Conservation (phyloP, 2,888 invertebrate genomes). For the Rhogogaster chlorosoma region DNA sequence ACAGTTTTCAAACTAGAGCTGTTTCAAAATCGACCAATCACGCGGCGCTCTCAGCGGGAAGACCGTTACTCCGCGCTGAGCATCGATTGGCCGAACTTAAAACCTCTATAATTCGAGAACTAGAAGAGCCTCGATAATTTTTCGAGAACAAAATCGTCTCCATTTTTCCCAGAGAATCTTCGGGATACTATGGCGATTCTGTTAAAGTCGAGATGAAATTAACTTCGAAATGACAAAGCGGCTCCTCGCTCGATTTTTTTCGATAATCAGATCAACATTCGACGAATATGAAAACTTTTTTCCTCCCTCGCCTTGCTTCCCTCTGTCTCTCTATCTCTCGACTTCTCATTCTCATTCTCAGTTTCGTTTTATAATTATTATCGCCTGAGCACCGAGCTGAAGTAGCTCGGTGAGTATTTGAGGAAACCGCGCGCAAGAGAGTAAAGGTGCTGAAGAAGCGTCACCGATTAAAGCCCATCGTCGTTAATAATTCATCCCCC, state of each 20-base stretch:
- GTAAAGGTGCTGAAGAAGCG: slow-evolving; percentile 38
- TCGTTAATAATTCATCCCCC: slow-evolving; percentile 42
- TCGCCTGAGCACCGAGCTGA: neutral
- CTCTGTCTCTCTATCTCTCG: neutral
- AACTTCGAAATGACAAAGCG: neutral
- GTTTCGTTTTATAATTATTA: slow-evolving; percentile 21
- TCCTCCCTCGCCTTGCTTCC: neutral
- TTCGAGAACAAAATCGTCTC: neutral
- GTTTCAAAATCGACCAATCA: slow-evolving; percentile 14
- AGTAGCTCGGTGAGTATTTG: slow-evolving; percentile 19
- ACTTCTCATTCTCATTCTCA: slow-evolving; percentile 14
- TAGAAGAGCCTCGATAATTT: neutral
- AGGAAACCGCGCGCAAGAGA: neutral
- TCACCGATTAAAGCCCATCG: slow-evolving; percentile 39
- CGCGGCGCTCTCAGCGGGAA: neutral
- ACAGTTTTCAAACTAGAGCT: slow-evolving; percentile 10
- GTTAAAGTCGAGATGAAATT: neutral
- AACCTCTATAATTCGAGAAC: neutral
- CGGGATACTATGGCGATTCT: neutral
- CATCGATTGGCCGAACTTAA: neutral
- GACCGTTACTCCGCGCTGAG: neutral
- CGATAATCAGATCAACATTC: slow-evolving; percentile 23
- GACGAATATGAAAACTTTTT: slow-evolving; percentile 24
- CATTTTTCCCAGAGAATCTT: neutral
- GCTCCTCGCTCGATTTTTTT: neutral